Conservation (phyloP, 2,797 vertebrate genomes). For the Lophius americanus region DNA sequence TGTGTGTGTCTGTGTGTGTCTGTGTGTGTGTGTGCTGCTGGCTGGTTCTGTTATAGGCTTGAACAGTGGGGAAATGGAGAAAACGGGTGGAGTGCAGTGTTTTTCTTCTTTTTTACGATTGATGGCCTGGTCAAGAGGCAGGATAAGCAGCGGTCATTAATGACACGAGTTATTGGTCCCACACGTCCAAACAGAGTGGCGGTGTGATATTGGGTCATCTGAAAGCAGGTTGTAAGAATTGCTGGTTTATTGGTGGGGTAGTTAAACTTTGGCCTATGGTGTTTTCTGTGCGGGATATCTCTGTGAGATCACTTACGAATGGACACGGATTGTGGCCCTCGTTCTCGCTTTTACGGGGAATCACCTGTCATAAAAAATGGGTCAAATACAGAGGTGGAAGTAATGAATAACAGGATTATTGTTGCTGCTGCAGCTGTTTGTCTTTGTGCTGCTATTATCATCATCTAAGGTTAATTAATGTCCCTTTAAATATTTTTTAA, state of each 20-base stretch:
- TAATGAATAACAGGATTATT: not conserved
- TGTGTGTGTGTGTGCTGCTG: not conserved
- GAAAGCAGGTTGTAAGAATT: conserved; percentile 59
- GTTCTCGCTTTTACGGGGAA: not conserved
- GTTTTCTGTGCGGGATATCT: conserved; percentile 41
- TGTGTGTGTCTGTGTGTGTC: not conserved
- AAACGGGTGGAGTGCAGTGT: not conserved
- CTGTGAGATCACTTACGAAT: conserved; percentile 42
- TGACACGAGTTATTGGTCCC: conserved; percentile 66
- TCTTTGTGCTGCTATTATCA: not conserved
- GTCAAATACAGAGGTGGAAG: not conserved
- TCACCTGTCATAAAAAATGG: not conserved
- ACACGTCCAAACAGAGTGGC: conserved; percentile 45
- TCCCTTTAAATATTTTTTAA: too few species aligned
- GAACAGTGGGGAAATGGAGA: not conserved
- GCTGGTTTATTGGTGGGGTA: conserved; percentile 61
- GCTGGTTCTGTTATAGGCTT: not conserved
- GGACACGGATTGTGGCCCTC: conserved; percentile 4
- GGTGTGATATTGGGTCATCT: conserved; percentile 64
- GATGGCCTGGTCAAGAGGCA: conserved; percentile 65
- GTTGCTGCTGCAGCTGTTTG: not conserved
- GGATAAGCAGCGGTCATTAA: conserved; percentile 62
- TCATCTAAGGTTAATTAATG: too few species aligned
- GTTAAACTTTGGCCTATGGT: conserved; percentile 74
- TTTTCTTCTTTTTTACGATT: conserved; percentile 41